Percentiles rank a stretch among this genome's conserved stretches.
These are phyloP conservation scores for Drosophila bocqueti DNA, from an alignment of 1,140 invertebrate species.

Conservation along the genomic window DNA sequence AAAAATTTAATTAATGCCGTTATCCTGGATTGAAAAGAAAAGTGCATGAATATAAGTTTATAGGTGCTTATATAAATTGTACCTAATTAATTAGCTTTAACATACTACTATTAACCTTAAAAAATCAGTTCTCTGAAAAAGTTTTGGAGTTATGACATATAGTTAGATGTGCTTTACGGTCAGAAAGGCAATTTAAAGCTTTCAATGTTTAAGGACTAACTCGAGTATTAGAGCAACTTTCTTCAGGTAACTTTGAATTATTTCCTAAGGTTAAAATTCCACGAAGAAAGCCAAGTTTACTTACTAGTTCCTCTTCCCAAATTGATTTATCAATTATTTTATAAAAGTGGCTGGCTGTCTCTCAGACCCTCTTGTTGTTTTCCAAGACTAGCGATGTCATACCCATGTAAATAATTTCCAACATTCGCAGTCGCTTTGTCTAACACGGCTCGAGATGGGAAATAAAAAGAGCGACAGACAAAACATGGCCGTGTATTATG, in stretches of 20 bases:
- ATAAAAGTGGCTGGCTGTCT: neutral
- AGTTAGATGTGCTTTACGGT: neutral
- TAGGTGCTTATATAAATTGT: neutral
- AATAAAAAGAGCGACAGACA: conserved; percentile 40
- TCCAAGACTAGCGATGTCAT: conserved; percentile 14
- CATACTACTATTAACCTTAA: neutral
- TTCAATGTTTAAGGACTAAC: neutral
- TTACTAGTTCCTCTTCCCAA: neutral
- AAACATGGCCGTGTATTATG: conserved; percentile 61
- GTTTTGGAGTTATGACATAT: neutral
- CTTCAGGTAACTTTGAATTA: neutral
- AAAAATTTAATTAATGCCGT: no score
- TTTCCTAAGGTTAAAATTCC: neutral
- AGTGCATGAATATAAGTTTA: neutral
- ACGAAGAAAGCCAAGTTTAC: neutral
- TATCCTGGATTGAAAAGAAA: no score
- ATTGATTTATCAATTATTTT: neutral
- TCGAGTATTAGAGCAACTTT: neutral
- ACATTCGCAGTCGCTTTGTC: conserved; percentile 49
- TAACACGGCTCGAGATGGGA: conserved; percentile 32
- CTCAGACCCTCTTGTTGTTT: conserved; percentile 12
- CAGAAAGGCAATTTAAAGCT: neutral
- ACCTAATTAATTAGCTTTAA: neutral
- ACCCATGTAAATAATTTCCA: conserved; percentile 30
- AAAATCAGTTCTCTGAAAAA: neutral